Evolutionary conservation across 2,797 vertebrate species (phyloP).

Genomic region (Sebastes cheni): DNA sequence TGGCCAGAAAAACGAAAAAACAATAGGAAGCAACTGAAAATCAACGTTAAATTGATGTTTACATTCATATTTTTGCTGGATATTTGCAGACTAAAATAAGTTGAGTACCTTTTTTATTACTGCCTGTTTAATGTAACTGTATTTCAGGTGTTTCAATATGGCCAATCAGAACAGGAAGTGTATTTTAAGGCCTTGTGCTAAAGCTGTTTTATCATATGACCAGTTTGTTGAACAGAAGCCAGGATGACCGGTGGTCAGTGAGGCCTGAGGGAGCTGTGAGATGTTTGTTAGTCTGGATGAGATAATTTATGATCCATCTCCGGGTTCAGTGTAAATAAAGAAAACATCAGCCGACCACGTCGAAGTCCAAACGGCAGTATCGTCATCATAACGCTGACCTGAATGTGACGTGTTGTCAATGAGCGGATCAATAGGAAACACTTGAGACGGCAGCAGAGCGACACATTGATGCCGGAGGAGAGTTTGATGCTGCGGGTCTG

Average conservation of each 20-base stretch:
- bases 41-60: too few species aligned
- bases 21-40: too few species aligned
- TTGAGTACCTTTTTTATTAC: too few species aligned
- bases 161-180: too few species aligned
- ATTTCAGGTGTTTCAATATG: too few species aligned
- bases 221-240: too few species aligned
- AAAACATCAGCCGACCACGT: constrained; percentile 15
- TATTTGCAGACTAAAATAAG: too few species aligned
- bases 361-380: constrained; percentile 31
- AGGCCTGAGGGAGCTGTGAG: neutral
- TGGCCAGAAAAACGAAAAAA: neutral
- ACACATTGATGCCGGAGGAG: neutral
- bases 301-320: neutral
- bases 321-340: constrained; percentile 31
- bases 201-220: too few species aligned
- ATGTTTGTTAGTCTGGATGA: neutral
- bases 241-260: neutral
- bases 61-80: too few species aligned
- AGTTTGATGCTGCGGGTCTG: too few species aligned
- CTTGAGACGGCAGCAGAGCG: neutral
- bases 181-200: too few species aligned
- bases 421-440: constrained; percentile 26
- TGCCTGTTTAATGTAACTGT: too few species aligned
- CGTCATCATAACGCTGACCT: constrained; percentile 27
- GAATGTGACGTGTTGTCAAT: constrained; percentile 41